Evolutionary conservation across 2,888 invertebrate species (phyloP).

Genomic region (Escarpia spicata): DNA sequence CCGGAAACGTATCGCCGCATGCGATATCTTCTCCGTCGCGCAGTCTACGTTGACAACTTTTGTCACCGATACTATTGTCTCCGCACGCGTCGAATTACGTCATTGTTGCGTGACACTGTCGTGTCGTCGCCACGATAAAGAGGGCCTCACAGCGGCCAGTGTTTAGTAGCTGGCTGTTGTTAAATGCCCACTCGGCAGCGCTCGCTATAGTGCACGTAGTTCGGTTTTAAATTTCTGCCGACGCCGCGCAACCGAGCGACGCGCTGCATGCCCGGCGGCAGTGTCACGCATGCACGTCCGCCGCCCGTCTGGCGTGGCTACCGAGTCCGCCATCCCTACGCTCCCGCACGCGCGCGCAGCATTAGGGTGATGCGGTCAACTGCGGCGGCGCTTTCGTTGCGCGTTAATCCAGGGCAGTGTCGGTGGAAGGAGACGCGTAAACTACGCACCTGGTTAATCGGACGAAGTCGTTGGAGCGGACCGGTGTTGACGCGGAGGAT

Average conservation of each 20-base stretch:
- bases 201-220: neutral
- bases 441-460: neutral
- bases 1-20: neutral
- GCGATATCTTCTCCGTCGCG: no score
- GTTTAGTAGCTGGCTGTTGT: neutral
- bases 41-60: no score
- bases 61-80: neutral
- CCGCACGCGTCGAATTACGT: neutral
- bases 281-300: neutral
- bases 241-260: neutral
- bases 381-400: neutral
- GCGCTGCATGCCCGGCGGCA: neutral
- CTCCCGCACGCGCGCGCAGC: neutral
- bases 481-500: neutral
- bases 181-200: neutral
- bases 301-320: neutral
- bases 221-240: constrained; percentile 5
- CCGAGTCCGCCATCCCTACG: neutral
- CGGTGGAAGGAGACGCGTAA: neutral
- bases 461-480: neutral
- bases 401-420: constrained; percentile 14
- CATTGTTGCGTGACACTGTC: neutral
- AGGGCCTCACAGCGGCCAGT: neutral
- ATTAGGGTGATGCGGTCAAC: neutral
- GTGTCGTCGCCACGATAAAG: neutral